phyloP scores from a whole-genome alignment of 2,888 invertebrate species.

The Andrena chrysosceles region DNA sequence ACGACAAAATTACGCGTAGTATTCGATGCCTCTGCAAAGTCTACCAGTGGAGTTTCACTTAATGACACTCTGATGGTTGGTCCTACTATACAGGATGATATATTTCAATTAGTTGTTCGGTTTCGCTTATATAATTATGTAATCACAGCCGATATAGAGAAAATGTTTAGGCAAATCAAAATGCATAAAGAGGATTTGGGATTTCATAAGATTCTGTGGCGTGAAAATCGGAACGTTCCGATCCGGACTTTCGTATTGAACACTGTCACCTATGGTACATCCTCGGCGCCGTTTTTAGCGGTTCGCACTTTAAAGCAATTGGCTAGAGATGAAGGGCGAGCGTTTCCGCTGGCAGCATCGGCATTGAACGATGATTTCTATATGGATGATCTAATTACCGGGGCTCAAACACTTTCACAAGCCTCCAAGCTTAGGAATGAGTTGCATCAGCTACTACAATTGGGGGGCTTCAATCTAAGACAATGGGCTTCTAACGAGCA shows the following conservation, averaged over 20 bases:
- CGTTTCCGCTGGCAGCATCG: background rate
- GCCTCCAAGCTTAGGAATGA: background rate
- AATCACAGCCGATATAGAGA: background rate
- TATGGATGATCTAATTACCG: conserved; percentile 1
- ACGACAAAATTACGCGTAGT: background rate
- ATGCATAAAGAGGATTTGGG: background rate
- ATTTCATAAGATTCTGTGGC: background rate
- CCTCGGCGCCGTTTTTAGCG: background rate
- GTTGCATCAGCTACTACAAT: background rate
- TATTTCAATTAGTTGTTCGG: background rate
- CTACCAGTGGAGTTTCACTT: background rate
- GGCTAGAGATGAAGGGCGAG: background rate
- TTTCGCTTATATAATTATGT: background rate
- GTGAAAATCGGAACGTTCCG: background rate
- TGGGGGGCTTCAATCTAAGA: conserved; percentile 1
- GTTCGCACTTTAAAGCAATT: conserved; percentile 1
- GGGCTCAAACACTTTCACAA: background rate
- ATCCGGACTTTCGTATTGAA: background rate
- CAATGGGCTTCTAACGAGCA: conserved; percentile 6
- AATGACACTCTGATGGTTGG: background rate
- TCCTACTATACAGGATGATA: background rate
- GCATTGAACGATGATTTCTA: conserved; percentile 1
- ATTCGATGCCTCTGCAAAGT: background rate
- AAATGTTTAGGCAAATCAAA: background rate
- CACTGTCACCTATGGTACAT: background rate